Percentiles rank a stretch among this genome's conserved stretches.
These are phyloP conservation scores for Subacronicta megacephala DNA, from an alignment of 2,888 invertebrate species.

Conservation along the genomic window DNA sequence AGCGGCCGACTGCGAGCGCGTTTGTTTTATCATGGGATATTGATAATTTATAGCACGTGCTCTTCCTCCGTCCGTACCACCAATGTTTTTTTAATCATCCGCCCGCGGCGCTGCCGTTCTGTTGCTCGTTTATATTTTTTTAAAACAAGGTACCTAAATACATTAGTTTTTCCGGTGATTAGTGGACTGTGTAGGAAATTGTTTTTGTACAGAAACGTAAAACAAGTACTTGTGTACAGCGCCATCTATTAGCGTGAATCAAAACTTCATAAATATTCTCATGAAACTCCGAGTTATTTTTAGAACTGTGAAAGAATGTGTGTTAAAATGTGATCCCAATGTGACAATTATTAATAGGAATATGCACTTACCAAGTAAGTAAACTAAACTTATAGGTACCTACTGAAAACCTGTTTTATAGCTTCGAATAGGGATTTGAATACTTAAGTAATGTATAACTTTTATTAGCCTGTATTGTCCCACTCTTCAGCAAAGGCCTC, in stretches of 20 bases:
- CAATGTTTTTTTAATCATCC: constrained; percentile 71
- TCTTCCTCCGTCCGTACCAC: constrained; percentile 44
- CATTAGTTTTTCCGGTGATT: constrained; percentile 58
- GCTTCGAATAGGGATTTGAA: no score
- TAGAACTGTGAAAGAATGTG: constrained; percentile 3
- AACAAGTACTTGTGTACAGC: constrained; percentile 28
- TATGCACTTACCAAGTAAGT: no score
- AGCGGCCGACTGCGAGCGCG: constrained; percentile 57
- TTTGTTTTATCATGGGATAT: constrained; percentile 88
- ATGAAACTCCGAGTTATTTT: constrained; percentile 10
- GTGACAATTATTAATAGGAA: no score
- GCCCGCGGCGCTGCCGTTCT: constrained; percentile 61
- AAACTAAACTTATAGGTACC: no score
- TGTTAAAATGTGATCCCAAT: no score
- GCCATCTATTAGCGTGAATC: constrained; percentile 50
- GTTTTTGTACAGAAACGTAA: constrained; percentile 21
- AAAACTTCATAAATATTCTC: constrained; percentile 7
- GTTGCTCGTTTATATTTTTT: constrained; percentile 63
- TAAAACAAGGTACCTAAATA: constrained; percentile 60
- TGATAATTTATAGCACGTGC: constrained; percentile 86
- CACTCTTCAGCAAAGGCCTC: no score
- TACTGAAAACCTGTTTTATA: no score
- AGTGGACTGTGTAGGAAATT: constrained; percentile 41
- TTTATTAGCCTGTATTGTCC: no score
- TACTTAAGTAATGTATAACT: no score